Evolutionary conservation across 2,888 invertebrate species (phyloP), one percentile per base, ranked within the genome.

Genomic region (Trichogramma dendrolimi): DNA sequence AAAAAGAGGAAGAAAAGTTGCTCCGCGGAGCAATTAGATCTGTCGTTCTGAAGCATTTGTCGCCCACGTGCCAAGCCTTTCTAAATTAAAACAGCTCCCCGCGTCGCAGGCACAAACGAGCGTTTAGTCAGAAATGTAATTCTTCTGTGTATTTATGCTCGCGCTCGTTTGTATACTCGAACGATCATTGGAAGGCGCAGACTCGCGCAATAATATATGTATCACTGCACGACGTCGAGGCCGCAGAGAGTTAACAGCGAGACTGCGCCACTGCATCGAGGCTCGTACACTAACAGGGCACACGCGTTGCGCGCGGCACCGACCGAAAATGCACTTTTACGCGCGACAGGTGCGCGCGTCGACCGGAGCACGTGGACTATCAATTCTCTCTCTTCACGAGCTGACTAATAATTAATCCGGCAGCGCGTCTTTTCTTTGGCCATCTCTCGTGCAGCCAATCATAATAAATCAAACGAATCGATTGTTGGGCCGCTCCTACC

Each of bases 341-440:
- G 27, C 27, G 27, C 27, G 27, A 27, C 27, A 27, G 27, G 41
- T 27, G 41, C 38, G 6, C 4, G 49, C 42, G 7, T 7, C 6
- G 39, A 6, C 41, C 10, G 43, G 57, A 61, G 53, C 55, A 48
- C 55, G 52, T 14, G 54, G 61, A 67, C 65, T 70, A 71, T 71
- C 69, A 70, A 73, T 74, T 73, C 73, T 70, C 68, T 67, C 66
- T 61, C 66, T 67, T 69, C 68, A 66, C 27, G 27, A 27, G 67
- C 70, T 71, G 74, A 73, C 73, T 72, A 73, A 72, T 71, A 71
- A 67, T 72, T 70, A 71, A 64, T 55, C 67, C 3, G 8, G 38
- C 40, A 44, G 50, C 27, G n/a, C 14, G 44, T 48, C 55, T 50
- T 58, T 44, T 58, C 41, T 59, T 47, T 14, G 43, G 6, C 52